Conservation (phyloP, 2,113 vertebrate species). For the Apteryx owenii region DNA sequence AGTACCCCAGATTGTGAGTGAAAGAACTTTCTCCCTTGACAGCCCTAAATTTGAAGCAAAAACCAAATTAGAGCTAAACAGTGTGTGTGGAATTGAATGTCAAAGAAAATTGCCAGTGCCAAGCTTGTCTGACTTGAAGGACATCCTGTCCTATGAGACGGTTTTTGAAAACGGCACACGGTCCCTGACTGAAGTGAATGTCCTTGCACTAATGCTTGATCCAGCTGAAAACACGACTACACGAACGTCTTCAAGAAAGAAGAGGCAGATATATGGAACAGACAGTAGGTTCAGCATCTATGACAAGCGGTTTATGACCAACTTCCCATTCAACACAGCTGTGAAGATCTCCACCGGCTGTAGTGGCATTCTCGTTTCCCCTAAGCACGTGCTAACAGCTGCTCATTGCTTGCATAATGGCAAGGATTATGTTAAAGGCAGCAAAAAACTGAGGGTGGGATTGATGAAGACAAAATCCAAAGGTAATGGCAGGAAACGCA, state of each 20-base stretch:
- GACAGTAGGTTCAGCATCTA: conserved; percentile 95
- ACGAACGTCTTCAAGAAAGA: conserved; percentile 55
- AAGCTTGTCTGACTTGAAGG: conserved; percentile 85
- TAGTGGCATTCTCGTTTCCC: conserved; percentile 92
- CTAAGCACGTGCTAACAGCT: conserved; percentile 91
- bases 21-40: conserved; percentile 85
- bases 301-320: conserved; percentile 89
- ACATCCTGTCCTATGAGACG: conserved; percentile 91
- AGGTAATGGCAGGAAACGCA: conserved; percentile 68
- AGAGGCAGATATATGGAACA: conserved; percentile 90
- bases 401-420: conserved; percentile 95
- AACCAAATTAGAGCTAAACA: conserved; percentile 71
- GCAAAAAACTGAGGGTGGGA: conserved; percentile 88
- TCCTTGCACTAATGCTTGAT: conserved; percentile 75
- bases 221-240: conserved; percentile 12
- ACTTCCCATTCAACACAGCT: conserved; percentile 90
- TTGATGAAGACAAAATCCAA: conserved; percentile 87
- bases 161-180: conserved; percentile 92
- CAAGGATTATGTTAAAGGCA: conserved; percentile 88
- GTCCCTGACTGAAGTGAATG: conserved; percentile 86
- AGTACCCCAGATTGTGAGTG: conserved; percentile 85
- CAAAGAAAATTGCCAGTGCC: conserved; percentile 83
- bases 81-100: conserved; percentile 91
- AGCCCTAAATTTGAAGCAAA: conserved; percentile 86
- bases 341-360: conserved; percentile 97